Evolutionary conservation across 2,797 vertebrate genomes (phyloP).

Genomic region (Xyrichtys novacula): DNA sequence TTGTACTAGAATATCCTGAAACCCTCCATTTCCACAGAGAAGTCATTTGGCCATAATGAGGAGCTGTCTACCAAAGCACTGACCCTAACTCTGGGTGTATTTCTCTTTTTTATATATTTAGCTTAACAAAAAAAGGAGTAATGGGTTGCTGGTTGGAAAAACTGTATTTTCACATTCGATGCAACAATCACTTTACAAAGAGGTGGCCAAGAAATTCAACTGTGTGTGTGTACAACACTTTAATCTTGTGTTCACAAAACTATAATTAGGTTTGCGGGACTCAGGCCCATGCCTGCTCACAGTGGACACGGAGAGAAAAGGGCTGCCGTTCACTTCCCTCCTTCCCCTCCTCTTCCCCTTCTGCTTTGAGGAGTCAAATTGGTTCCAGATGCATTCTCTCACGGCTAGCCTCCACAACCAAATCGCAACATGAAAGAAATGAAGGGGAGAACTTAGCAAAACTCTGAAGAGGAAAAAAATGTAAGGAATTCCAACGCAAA

Average conservation of each 20-base stretch:
- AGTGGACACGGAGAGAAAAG: slow-evolving; percentile 67
- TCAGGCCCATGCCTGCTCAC: slow-evolving; percentile 51
- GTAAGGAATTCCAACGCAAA: slow-evolving; percentile 44
- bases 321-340: slow-evolving; percentile 65
- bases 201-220: slow-evolving; percentile 30
- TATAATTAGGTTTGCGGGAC: slow-evolving; percentile 73
- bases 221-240: slow-evolving; percentile 45
- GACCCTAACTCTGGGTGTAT: not conserved
- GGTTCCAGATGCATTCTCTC: slow-evolving; percentile 85
- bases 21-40: not conserved
- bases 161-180: slow-evolving; percentile 23
- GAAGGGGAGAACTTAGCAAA: slow-evolving; percentile 40
- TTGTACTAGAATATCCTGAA: not conserved
- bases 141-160: slow-evolving; percentile 3
- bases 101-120: slow-evolving; percentile 33
- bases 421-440: slow-evolving; percentile 63
- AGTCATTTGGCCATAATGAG: not conserved
- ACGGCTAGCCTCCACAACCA: slow-evolving; percentile 58
- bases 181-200: slow-evolving; percentile 21
- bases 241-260: slow-evolving; percentile 61
- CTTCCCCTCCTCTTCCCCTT: slow-evolving; percentile 55
- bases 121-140: slow-evolving; percentile 8
- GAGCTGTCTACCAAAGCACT: not conserved
- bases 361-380: slow-evolving; percentile 77
- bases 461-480: slow-evolving; percentile 46